These are phyloP conservation scores for Ectemnius continuus DNA, from an alignment of 2,888 invertebrate genomes.

Conservation along the genomic window DNA sequence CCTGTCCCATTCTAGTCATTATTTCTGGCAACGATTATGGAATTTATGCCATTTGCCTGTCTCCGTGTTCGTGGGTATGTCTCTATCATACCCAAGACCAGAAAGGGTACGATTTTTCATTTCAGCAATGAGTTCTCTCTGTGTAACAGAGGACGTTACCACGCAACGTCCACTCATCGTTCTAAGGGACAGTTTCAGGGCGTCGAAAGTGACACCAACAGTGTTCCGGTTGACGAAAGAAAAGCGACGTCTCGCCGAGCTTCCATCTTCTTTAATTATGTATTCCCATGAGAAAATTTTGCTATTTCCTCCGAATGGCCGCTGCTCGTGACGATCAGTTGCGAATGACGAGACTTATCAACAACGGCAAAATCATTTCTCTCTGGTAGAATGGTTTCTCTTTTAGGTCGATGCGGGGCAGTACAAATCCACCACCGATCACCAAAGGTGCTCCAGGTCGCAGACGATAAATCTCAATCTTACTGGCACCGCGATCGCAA, in stretches of 20 bases:
- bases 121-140: too few species aligned
- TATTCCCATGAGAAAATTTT: background rate
- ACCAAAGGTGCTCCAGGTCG: slow-evolving; percentile 39
- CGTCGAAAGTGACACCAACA: slow-evolving; percentile 61
- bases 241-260: slow-evolving; percentile 76
- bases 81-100: background rate
- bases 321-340: background rate
- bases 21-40: too few species aligned
- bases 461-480: slow-evolving; percentile 30
- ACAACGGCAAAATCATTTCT: background rate
- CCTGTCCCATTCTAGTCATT: slow-evolving; percentile 45
- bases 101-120: background rate
- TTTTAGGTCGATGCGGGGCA: slow-evolving; percentile 4
- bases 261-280: slow-evolving; percentile 56
- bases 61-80: background rate
- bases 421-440: slow-evolving; percentile 42
- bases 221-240: slow-evolving; percentile 77
- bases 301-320: slow-evolving; percentile 1
- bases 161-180: background rate
- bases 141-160: too few species aligned
- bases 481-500: slow-evolving; percentile 51
- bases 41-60: too few species aligned
- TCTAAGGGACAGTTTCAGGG: slow-evolving; percentile 62
- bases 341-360: too few species aligned
- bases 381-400: slow-evolving; percentile 2